A percentile compares a stretch with the other conserved stretches of the same genome.
Evolutionary conservation across 2,797 vertebrate genomes (phyloP).

Genomic region (Aplochiton taeniatus): DNA sequence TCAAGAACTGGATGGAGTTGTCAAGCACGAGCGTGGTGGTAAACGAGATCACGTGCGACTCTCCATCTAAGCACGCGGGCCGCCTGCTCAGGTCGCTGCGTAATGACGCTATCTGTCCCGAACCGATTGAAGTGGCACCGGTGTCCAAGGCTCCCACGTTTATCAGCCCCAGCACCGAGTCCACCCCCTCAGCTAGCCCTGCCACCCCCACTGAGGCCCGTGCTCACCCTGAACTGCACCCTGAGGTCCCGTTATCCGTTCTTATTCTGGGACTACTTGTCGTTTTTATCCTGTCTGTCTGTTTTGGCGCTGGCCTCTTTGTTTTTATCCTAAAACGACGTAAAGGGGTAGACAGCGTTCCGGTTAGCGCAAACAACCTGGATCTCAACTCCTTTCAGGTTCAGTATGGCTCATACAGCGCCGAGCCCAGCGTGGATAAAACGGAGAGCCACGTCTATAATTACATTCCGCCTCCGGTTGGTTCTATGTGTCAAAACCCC

Average conservation of each 20-base stretch:
- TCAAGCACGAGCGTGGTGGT: slow-evolving; percentile 90
- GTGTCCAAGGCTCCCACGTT: slow-evolving; percentile 79
- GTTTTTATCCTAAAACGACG: slow-evolving; percentile 95
- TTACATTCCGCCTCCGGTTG: slow-evolving; percentile 91
- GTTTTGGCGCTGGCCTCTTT: slow-evolving; percentile 94
- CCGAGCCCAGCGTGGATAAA: slow-evolving; percentile 82
- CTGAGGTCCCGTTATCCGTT: slow-evolving; percentile 93
- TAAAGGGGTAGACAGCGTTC: slow-evolving; percentile 86
- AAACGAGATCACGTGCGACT: slow-evolving; percentile 95
- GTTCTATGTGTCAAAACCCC: slow-evolving; percentile 98
- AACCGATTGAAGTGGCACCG: slow-evolving; percentile 76
- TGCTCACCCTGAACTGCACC: slow-evolving; percentile 77
- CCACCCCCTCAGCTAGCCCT: slow-evolving; percentile 59
- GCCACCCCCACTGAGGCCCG: slow-evolving; percentile 77
- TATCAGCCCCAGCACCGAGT: slow-evolving; percentile 81
- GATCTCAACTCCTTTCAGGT: slow-evolving; percentile 94
- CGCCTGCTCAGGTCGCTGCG: slow-evolving; percentile 90
- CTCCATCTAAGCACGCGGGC: slow-evolving; percentile 89
- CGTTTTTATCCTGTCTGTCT: slow-evolving; percentile 96
- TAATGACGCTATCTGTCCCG: slow-evolving; percentile 92
- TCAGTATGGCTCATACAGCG: slow-evolving; percentile 91
- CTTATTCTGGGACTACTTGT: slow-evolving; percentile 94
- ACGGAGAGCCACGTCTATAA: slow-evolving; percentile 92
- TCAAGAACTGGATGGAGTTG: slow-evolving; percentile 97
- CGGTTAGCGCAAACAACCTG: slow-evolving; percentile 84